These are phyloP conservation scores for Acleris holmiana DNA, from an alignment of 2,888 invertebrate species.

Conservation along the genomic window DNA sequence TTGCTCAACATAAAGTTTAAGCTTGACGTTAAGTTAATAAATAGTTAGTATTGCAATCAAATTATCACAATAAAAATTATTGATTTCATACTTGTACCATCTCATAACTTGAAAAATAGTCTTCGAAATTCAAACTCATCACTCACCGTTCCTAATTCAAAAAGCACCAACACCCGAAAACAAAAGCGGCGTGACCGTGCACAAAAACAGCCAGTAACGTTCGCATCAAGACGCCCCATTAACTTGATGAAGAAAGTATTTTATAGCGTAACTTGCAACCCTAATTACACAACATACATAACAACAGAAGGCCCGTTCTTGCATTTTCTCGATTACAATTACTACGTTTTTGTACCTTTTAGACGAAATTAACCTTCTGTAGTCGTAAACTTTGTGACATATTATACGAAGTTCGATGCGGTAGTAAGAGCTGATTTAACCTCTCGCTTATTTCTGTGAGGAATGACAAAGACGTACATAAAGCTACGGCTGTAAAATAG, in stretches of 20 bases:
- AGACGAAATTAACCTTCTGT: slow-evolving; percentile 6
- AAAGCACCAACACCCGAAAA: slow-evolving; percentile 35
- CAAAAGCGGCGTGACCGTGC: slow-evolving; percentile 54
- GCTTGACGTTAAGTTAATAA: too few relatives aligned
- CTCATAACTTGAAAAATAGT: neutral
- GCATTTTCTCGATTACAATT: neutral
- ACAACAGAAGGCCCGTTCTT: slow-evolving; percentile 6
- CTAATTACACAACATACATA: slow-evolving; percentile 33
- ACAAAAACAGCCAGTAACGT: slow-evolving; percentile 52
- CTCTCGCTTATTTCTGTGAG: slow-evolving; percentile 16
- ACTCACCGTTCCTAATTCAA: slow-evolving; percentile 28
- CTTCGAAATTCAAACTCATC: slow-evolving; percentile 27
- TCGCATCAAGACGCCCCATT: slow-evolving; percentile 61
- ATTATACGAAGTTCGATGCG: slow-evolving; percentile 28
- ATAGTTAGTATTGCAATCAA: too few relatives aligned
- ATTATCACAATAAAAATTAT: too few relatives aligned
- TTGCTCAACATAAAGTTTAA: too few relatives aligned
- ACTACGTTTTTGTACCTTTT: neutral
- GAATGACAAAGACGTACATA: slow-evolving; percentile 19
- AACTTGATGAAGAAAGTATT: slow-evolving; percentile 70
- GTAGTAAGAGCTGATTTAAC: slow-evolving; percentile 17
- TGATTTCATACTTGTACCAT: neutral
- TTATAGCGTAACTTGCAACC: slow-evolving; percentile 48
- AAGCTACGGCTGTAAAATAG: slow-evolving; percentile 23
- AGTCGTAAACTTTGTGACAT: slow-evolving; percentile 7